Percentiles rank a stretch among this genome's conserved stretches.
Conservation (phyloP, 2,113 vertebrate genomes). For the Vulpes lagopus region DNA sequence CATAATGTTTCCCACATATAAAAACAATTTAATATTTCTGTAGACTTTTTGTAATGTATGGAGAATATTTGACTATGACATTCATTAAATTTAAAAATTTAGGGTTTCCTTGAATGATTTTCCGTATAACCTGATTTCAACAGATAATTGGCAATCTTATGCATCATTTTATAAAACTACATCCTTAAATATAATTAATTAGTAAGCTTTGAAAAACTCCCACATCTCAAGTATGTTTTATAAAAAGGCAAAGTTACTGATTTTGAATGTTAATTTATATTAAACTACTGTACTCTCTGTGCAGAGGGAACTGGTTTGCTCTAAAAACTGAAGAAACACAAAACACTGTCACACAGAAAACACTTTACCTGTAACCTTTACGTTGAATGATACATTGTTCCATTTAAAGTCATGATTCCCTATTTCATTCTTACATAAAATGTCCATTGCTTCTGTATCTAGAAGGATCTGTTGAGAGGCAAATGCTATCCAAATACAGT, state of each 20-base stretch:
- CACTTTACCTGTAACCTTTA: background rate
- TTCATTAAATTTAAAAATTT: slow-evolving; percentile 62
- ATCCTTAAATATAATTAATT: slow-evolving; percentile 62
- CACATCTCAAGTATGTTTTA: slow-evolving; percentile 33
- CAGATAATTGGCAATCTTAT: slow-evolving; percentile 35
- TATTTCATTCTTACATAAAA: background rate
- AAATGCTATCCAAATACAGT: slow-evolving; percentile 76
- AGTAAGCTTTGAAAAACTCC: slow-evolving; percentile 29
- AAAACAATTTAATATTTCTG: slow-evolving; percentile 31
- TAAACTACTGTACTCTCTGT: background rate
- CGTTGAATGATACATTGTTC: background rate
- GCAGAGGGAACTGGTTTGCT: background rate
- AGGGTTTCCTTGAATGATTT: slow-evolving; percentile 61
- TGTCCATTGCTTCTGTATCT: background rate
- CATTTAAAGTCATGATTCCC: background rate
- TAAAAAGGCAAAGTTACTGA: slow-evolving; percentile 52
- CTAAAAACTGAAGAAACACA: slow-evolving; percentile 20
- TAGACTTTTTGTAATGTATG: background rate
- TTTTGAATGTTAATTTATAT: slow-evolving; percentile 55
- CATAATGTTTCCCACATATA: background rate
- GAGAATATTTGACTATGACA: slow-evolving; percentile 13
- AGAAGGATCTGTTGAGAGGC: slow-evolving; percentile 72
- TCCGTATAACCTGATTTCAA: slow-evolving; percentile 31
- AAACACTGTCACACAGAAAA: background rate
- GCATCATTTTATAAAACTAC: slow-evolving; percentile 4